Conservation (phyloP, 2,888 invertebrate genomes). For the Hydroisotoma schaefferi region DNA sequence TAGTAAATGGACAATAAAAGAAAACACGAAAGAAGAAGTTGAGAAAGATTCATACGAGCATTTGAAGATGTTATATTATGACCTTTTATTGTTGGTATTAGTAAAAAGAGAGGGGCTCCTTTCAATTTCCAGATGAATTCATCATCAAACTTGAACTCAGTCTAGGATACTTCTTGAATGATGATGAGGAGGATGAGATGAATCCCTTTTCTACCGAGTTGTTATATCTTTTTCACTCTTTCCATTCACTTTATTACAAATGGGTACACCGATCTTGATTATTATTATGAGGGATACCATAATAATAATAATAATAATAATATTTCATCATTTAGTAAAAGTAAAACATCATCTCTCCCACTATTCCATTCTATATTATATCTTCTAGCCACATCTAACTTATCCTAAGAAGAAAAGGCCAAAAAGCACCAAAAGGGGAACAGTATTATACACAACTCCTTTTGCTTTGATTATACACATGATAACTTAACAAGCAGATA, state of each 20-base stretch:
- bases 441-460: too few relatives aligned
- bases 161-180: slow-evolving; percentile 4
- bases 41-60: too few relatives aligned
- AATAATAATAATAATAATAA: too few relatives aligned
- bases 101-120: slow-evolving; percentile 7
- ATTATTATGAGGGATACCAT: slow-evolving; percentile 11
- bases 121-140: slow-evolving; percentile 14
- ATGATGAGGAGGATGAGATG: too few relatives aligned
- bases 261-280: slow-evolving; percentile 4
- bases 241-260: slow-evolving; percentile 8
- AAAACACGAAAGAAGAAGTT: too few relatives aligned
- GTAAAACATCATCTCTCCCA: slow-evolving; percentile 3
- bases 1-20: too few relatives aligned
- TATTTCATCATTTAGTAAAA: slow-evolving; percentile 8
- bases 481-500: too few relatives aligned
- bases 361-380: neutral
- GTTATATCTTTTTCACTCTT: slow-evolving; percentile 19
- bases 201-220: slow-evolving; percentile 4
- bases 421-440: neutral
- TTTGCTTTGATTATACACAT: too few relatives aligned
- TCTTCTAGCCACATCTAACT: neutral
- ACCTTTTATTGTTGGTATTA: too few relatives aligned
- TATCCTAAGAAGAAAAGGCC: neutral
- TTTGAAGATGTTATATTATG: too few relatives aligned
- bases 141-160: slow-evolving; percentile 5